Evolutionary conservation across 37 sponge, comb jelly and placozoan genomes (phyloP).

Genomic region (Halisarca cf. caerulea): DNA sequence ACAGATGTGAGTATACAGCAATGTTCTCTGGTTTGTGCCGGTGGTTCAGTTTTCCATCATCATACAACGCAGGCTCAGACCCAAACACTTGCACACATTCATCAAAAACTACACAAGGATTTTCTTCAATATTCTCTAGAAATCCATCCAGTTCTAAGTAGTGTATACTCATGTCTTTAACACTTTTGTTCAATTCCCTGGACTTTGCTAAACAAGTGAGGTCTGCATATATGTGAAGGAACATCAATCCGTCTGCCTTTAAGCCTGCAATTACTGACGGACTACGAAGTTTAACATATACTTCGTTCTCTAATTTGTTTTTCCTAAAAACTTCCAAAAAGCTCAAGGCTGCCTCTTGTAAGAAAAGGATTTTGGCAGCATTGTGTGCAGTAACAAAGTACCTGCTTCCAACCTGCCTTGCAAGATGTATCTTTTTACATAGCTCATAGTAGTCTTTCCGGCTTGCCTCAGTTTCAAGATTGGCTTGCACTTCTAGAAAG

Average conservation of each 20-base stretch:
- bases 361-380: slow-evolving; percentile 29
- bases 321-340: background rate
- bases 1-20: background rate
- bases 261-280: background rate
- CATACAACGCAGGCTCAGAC: slow-evolving; percentile 33
- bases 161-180: slow-evolving; percentile 38
- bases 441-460: background rate
- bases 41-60: slow-evolving; percentile 39
- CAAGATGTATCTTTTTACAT: background rate
- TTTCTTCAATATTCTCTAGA: slow-evolving; percentile 12
- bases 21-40: background rate
- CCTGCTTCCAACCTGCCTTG: slow-evolving; percentile 36
- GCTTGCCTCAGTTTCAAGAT: background rate
- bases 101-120: slow-evolving; percentile 14
- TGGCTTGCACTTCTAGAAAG: slow-evolving; percentile 25
- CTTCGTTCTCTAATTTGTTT: slow-evolving; percentile 5
- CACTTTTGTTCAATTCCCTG: slow-evolving; percentile 26
- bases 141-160: slow-evolving; percentile 28
- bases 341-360: slow-evolving; percentile 24
- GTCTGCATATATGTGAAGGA: slow-evolving; percentile 37
- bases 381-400: slow-evolving; percentile 40
- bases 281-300: background rate
- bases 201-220: slow-evolving; percentile 27
- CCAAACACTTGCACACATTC: slow-evolving; percentile 17
- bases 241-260: slow-evolving; percentile 38